These are phyloP conservation scores for Stenodera caucasica DNA, from an alignment of 2,888 invertebrate species.

Conservation along the genomic window DNA sequence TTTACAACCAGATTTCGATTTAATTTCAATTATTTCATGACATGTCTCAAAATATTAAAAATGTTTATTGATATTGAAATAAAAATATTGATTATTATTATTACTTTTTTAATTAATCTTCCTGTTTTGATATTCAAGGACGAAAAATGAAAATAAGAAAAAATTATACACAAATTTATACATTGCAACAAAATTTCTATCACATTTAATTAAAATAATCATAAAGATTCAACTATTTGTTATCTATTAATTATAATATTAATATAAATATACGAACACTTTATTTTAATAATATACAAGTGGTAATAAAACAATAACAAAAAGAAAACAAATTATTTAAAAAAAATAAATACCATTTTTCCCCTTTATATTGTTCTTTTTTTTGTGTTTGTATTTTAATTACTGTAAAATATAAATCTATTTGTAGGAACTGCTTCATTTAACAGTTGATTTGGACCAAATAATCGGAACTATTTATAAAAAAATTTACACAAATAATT, in stretches of 20 bases:
- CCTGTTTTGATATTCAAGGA: not conserved
- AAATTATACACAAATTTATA: constrained; percentile 1
- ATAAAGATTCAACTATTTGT: constrained; percentile 20
- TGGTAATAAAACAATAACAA: constrained; percentile 24
- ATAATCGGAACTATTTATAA: constrained; percentile 12
- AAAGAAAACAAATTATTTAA: constrained; percentile 15
- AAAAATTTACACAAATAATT: constrained; percentile 26
- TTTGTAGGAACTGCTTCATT: not conserved
- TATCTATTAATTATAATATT: not conserved
- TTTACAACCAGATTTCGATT: not conserved
- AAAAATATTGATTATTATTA: not conserved
- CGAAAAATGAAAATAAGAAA: not conserved
- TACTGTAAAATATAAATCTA: constrained; percentile 14
- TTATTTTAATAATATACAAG: constrained; percentile 19
- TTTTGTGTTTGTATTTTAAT: not conserved
- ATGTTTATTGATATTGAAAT: not conserved
- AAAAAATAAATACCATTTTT: constrained; percentile 26
- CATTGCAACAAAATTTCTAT: constrained; percentile 1
- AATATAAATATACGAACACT: constrained; percentile 23
- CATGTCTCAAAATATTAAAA: not conserved
- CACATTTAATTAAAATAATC: constrained; percentile 1
- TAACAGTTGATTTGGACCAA: not conserved
- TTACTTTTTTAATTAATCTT: not conserved
- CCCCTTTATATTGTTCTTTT: constrained; percentile 9
- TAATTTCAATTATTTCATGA: not conserved